These are phyloP conservation scores for Andricus curvator DNA, from an alignment of 2,888 invertebrate genomes.

Conservation along the genomic window DNA sequence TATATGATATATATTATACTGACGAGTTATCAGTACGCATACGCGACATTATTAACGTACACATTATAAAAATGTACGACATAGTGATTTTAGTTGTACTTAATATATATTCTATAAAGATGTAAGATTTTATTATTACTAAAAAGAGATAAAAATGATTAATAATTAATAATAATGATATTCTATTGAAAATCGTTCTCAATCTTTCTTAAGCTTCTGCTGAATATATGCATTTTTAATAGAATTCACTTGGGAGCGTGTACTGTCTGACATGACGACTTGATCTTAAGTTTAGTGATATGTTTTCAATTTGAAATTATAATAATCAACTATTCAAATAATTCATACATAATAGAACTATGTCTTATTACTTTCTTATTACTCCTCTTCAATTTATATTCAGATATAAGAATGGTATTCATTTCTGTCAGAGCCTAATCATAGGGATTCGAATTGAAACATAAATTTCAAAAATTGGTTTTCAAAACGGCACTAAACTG, in stretches of 20 bases:
- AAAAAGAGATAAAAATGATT: not conserved
- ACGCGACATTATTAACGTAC: conserved; percentile 13
- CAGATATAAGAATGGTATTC: not conserved
- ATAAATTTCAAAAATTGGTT: not conserved
- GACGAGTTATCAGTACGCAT: conserved; percentile 9
- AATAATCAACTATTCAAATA: not conserved
- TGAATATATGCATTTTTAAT: conserved; percentile 17
- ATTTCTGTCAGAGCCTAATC: not conserved
- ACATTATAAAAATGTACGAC: conserved; percentile 9
- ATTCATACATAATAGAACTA: not conserved
- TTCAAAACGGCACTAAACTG: not conserved
- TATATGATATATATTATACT: conserved; percentile 27
- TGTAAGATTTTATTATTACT: conserved; percentile 19
- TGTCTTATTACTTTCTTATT: not conserved
- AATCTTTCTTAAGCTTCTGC: conserved; percentile 3
- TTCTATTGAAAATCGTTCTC: conserved; percentile 16
- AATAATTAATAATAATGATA: not conserved
- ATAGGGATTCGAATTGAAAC: not conserved
- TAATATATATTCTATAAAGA: conserved; percentile 21
- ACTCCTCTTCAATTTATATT: no score
- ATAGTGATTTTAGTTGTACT: conserved; percentile 35
- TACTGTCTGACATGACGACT: conserved; percentile 1
- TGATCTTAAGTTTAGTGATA: not conserved
- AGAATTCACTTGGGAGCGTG: not conserved
- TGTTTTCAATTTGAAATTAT: no score